Conservation (phyloP, 1,140 invertebrate species). For the Metopolophium dirhodum region DNA sequence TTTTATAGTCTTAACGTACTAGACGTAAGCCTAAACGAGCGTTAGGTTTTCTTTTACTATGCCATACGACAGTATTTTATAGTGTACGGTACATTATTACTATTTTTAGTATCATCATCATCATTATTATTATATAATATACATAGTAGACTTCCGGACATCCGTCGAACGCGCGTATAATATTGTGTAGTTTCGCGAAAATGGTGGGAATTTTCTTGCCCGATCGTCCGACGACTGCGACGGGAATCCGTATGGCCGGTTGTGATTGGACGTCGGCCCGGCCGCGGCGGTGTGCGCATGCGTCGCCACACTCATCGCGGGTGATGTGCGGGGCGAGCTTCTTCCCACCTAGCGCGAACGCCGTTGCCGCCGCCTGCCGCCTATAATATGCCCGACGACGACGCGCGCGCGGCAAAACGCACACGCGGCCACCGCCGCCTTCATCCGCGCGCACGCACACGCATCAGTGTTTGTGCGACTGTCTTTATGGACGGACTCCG, state of each 20-base stretch:
- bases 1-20: neutral
- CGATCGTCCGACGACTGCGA: neutral
- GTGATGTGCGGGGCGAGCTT: neutral
- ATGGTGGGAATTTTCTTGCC: neutral
- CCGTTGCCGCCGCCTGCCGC: neutral
- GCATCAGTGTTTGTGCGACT: slow-evolving; percentile 40
- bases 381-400: neutral
- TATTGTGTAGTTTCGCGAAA: neutral
- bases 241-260: neutral
- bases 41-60: neutral
- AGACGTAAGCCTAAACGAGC: neutral
- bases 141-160: neutral
- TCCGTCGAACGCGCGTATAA: neutral
- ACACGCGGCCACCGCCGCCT: slow-evolving; percentile 14
- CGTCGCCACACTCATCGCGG: neutral
- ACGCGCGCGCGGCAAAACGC: slow-evolving; percentile 21
- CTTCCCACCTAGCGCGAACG: slow-evolving; percentile 1
- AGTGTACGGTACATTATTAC: neutral
- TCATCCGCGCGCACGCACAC: neutral
- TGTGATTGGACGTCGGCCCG: neutral
- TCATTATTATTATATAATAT: neutral
- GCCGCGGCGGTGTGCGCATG: neutral
- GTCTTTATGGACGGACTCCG: slow-evolving; percentile 12
- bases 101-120: neutral
- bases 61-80: neutral